Base-by-base conservation (phyloP, 2,797 vertebrate genomes). In the Melanotaenia trifasciata region DNA sequence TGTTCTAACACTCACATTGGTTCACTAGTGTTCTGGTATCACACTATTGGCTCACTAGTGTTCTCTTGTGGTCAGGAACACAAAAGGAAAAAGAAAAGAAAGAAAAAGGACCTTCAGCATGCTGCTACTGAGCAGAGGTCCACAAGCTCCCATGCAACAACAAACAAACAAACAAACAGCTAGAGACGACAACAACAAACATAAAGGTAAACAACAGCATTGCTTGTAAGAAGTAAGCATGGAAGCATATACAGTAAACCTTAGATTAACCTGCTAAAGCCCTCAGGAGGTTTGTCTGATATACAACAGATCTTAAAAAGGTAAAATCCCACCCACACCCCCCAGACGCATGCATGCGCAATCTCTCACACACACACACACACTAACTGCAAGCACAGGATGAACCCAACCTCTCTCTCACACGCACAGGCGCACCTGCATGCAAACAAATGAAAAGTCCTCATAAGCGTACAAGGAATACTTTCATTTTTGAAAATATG, bases 91-190 rank as follows among this genome's bases (percentile, higher is more conserved):
- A 57, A 22, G 22, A 30, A 28, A 18, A 50, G 67, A 62, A 58
- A 67, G 69, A 74, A 75, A 74, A 45, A 66, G 72, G 84, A 88
- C 90, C 91, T 83, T 93, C 76, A 60, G 92, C 94, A 95, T 95
- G 94, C 94, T 93, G 93, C 89, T 91, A 91, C 85, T 89, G 88
- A 91, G 90, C 90, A 90, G 90, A 91, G 85, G 92, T 91, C 91
- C 84, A 84, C 90, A 87, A 91, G 92, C 91, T 89, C 92, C 92
- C 94, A 95, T 94, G 94, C 94, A 94, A 92, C 92, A 87, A 88
- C 84, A 86, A 81, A 82, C 84, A 86, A 81, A 82, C 84, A 86
- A 81, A 82, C 85, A 84, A 86, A 87, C 84, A 45, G 83, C 86
- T 81, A 91, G 69, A 70, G 88, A 90, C 87, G 24, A 88, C 90